Evolutionary conservation across 2,888 invertebrate species (phyloP), one percentile per base, ranked within the genome.

Genomic region (Apodemia zela): DNA sequence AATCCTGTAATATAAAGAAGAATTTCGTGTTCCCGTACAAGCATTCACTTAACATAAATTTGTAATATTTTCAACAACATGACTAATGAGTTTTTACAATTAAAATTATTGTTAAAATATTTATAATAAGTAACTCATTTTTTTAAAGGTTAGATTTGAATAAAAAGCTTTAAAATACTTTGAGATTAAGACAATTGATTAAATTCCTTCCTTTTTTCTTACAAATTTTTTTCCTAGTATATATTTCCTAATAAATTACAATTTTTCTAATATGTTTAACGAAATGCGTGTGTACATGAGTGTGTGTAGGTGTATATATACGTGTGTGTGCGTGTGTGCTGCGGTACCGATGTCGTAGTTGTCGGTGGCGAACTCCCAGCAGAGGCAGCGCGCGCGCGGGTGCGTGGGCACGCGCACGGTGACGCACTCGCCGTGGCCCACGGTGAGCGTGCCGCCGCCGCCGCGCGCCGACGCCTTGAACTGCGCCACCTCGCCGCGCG

Each of bases 361-460:
- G 83, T 99, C 99, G 0, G 99, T 99, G 15, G 99, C 98, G 84
- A 99, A 99, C 92, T 99, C 99, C 99, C 99, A 99, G 89, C 98
- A 99, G 49, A 99, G 92, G 75, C 97, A 96, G 2, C 96, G 94
- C 0, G 99, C 99, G 75, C 97, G 96, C 69, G 96, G 95, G 80
- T 98, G 98, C 0, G 99, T 99, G 10, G 99, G 99, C 63, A 99
- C 99, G 49, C 99, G 93, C 3, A 98, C 97, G 60, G 99, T 99
- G 59, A 99, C 97, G 0, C 98, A 98, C 87, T 99, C 99, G 3
- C 99, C 98, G 82, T 99, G 99, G 0, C 97, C 97, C 21, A 99
- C 97, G 75, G 97, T 95, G 66, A 99, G 96, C 18, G 97, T 95
- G 25, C 98, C 97, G 79, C 99, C 97, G 57, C 97, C 95, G 66